Conservation (phyloP, 1,140 invertebrate species). For the Lucilia sericata region DNA sequence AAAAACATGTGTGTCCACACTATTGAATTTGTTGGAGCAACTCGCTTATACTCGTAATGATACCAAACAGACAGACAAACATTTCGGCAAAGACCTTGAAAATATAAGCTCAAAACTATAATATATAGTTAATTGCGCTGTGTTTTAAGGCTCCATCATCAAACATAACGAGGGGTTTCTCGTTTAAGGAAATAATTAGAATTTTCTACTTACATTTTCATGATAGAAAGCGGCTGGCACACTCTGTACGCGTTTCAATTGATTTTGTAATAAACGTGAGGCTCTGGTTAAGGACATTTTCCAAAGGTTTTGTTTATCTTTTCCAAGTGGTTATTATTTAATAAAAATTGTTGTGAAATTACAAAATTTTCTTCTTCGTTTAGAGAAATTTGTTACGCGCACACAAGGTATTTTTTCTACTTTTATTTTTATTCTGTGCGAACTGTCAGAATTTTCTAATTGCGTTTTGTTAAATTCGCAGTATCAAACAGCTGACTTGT, state of each 20-base stretch:
- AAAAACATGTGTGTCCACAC: no score
- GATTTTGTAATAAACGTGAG: constrained; percentile 52
- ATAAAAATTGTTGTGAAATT: constrained; percentile 37
- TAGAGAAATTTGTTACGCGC: constrained; percentile 22
- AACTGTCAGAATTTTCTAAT: constrained; percentile 1
- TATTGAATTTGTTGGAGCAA: no score
- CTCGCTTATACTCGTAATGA: no score
- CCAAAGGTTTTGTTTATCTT: not conserved
- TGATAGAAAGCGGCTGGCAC: constrained; percentile 63
- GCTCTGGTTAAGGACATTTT: constrained; percentile 47
- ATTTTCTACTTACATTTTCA: constrained; percentile 61
- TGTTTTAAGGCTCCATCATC: not conserved
- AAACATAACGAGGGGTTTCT: no score
- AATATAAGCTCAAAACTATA: not conserved
- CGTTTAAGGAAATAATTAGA: not conserved
- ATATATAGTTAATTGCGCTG: not conserved
- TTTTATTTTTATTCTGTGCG: not conserved
- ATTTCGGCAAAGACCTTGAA: constrained; percentile 20
- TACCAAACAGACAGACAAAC: no score
- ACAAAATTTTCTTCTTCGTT: not conserved
- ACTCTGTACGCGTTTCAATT: constrained; percentile 61
- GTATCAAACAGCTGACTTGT: not conserved
- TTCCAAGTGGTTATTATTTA: not conserved
- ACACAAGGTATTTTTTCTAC: not conserved
- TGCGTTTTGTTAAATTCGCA: not conserved